Conservation (phyloP, 2,888 invertebrate species). For the Lysandra bellargus region DNA sequence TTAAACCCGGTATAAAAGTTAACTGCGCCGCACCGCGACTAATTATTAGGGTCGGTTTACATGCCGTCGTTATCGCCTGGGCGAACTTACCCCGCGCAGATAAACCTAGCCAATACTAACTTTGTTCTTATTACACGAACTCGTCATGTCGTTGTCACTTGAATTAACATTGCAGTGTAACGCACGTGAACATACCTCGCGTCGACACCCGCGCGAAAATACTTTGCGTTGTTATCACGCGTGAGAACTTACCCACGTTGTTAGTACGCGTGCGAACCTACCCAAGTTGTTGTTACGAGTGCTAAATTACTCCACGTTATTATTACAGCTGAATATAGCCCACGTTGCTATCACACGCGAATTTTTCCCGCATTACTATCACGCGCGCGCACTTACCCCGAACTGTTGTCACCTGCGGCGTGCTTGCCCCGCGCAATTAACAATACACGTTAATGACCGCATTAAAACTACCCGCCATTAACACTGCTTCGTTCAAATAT, state of each 20-base stretch:
- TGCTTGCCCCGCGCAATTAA: slow-evolving; percentile 62
- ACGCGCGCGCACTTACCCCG: slow-evolving; percentile 68
- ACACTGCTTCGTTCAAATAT: slow-evolving; percentile 32
- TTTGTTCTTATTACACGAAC: background rate
- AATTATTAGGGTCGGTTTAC: slow-evolving; percentile 80
- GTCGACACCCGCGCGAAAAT: too few relatives aligned
- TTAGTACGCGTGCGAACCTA: background rate
- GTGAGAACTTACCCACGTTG: background rate
- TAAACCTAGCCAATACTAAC: background rate
- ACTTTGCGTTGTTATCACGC: background rate
- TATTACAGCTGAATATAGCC: too few relatives aligned
- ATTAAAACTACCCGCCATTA: slow-evolving; percentile 41
- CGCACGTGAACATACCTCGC: background rate
- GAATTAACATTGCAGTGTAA: background rate
- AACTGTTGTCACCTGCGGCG: slow-evolving; percentile 56
- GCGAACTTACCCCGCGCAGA: background rate
- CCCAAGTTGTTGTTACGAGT: background rate
- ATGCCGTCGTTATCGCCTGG: slow-evolving; percentile 54
- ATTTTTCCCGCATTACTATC: background rate
- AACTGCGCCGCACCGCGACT: slow-evolving; percentile 77
- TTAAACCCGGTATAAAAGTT: slow-evolving; percentile 72
- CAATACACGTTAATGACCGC: slow-evolving; percentile 65
- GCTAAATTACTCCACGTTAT: too few relatives aligned
- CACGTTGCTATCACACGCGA: background rate
- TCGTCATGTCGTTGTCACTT: too few relatives aligned